phyloP scores from a whole-genome alignment of 2,888 invertebrate genomes.

The Clitarchus hookeri region DNA sequence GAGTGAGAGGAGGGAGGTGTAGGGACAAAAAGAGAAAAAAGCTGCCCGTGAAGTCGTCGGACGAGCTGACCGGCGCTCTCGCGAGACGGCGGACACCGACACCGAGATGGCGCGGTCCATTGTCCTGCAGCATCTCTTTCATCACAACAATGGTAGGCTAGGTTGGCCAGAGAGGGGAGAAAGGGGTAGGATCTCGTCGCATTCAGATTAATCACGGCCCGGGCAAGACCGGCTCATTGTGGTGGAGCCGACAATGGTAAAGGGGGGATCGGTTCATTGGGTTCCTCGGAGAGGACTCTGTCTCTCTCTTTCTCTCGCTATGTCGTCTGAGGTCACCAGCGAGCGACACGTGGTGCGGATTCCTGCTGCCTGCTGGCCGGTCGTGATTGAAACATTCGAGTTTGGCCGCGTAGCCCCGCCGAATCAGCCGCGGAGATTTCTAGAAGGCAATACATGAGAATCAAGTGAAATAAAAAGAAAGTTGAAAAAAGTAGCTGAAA shows the following conservation, averaged over 20 bases:
- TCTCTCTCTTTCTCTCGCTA: background rate
- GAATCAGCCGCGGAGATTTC: too few relatives aligned
- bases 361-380: background rate
- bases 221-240: background rate
- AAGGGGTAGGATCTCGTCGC: background rate
- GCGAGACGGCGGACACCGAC: background rate
- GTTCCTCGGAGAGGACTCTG: too few relatives aligned
- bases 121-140: slow-evolving; percentile 2
- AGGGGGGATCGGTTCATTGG: background rate
- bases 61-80: background rate
- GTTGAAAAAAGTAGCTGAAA: too few relatives aligned
- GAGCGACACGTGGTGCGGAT: background rate
- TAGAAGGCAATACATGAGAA: too few relatives aligned
- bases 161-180: background rate
- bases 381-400: too few relatives aligned
- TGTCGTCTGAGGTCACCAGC: background rate
- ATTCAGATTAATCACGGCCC: background rate
- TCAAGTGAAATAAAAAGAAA: too few relatives aligned
- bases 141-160: background rate
- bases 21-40: background rate
- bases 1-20: background rate
- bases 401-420: too few relatives aligned
- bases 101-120: slow-evolving; percentile 12
- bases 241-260: too few relatives aligned
- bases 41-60: background rate